Conservation (phyloP, 2,888 invertebrate genomes). For the Caenorhabditis panamensis region DNA sequence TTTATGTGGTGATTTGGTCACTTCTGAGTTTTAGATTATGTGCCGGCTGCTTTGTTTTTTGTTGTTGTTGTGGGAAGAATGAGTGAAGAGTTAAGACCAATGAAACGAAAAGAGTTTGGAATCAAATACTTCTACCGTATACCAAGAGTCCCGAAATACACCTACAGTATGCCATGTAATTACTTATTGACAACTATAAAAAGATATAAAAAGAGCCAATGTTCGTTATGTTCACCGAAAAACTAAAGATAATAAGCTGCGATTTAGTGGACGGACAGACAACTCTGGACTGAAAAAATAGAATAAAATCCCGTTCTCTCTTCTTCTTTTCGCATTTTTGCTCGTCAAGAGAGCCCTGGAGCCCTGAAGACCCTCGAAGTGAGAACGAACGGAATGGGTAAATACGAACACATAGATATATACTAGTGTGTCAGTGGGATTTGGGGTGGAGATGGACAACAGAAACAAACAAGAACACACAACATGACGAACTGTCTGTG, state of each 20-base stretch:
- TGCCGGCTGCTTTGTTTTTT: background rate
- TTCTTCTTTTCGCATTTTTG: constrained; percentile 23
- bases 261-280: constrained; percentile 15
- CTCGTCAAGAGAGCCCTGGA: constrained; percentile 13
- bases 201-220: background rate
- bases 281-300: constrained; percentile 3
- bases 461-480: constrained; percentile 20
- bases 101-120: too few relatives aligned
- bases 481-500: constrained; percentile 14
- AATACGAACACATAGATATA: constrained; percentile 46
- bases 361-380: constrained; percentile 24
- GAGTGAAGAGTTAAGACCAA: too few relatives aligned
- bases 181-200: background rate
- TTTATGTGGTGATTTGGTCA: constrained; percentile 9
- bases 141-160: too few relatives aligned
- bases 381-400: constrained; percentile 34
- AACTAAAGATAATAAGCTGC: constrained; percentile 41
- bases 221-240: background rate
- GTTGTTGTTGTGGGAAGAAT: background rate
- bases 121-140: too few relatives aligned
- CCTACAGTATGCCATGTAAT: too few relatives aligned
- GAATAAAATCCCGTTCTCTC: constrained; percentile 13
- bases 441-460: constrained; percentile 24
- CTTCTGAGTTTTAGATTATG: background rate
- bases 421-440: constrained; percentile 28